Evolutionary conservation across 2,113 vertebrate species (phyloP).

Genomic region (Bos javanicus): DNA sequence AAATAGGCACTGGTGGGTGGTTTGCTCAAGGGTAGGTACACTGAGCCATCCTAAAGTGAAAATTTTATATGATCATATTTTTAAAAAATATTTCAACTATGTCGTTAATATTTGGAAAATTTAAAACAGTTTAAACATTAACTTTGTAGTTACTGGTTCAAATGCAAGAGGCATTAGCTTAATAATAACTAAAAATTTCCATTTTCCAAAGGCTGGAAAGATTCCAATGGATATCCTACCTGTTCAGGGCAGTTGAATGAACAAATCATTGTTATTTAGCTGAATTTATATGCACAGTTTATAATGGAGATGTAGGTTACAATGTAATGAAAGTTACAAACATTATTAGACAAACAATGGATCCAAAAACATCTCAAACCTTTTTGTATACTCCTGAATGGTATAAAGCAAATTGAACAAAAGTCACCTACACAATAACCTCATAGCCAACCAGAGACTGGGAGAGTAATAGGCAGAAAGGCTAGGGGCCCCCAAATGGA

Average conservation of each 20-base stretch:
- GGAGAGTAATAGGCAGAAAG: not conserved
- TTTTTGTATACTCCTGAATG: not conserved
- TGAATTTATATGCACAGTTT: not conserved
- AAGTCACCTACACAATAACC: not conserved
- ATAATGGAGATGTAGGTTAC: not conserved
- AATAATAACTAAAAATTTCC: not conserved
- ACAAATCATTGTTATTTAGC: not conserved
- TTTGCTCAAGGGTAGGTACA: not conserved
- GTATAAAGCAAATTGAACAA: not conserved
- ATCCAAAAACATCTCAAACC: not conserved
- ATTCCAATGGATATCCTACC: not conserved
- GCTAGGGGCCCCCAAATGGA: not conserved
- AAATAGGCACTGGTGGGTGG: too few species aligned
- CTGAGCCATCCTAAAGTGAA: not conserved
- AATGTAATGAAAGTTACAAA: not conserved
- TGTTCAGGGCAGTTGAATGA: not conserved
- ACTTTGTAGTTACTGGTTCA: not conserved
- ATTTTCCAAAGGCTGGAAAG: not conserved
- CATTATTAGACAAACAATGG: not conserved
- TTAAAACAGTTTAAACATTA: not conserved
- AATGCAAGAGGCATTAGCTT: not conserved
- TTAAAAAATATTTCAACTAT: not conserved
- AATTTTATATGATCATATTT: not conserved
- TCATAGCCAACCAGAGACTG: not conserved
- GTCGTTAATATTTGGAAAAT: not conserved